Conservation (phyloP, 2,888 invertebrate genomes). For the Embidobia sp. region DNA sequence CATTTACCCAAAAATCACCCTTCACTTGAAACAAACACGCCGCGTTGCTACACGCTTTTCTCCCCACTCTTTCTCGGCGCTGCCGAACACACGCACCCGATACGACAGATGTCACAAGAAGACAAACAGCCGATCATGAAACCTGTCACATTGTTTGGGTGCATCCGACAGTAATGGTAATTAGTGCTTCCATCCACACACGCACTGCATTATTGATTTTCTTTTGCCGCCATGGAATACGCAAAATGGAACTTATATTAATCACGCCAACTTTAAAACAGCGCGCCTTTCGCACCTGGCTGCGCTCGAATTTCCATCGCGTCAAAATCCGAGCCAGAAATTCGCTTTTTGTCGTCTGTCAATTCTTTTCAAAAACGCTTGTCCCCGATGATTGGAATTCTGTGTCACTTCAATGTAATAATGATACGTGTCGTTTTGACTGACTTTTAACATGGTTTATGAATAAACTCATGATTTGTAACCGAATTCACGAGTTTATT, state of each 20-base stretch:
- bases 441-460: too few relatives aligned
- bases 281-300: too few relatives aligned
- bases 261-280: slow-evolving; percentile 21
- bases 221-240: slow-evolving; percentile 35
- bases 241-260: slow-evolving; percentile 23
- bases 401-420: too few relatives aligned
- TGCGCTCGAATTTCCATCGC: not conserved
- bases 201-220: slow-evolving; percentile 56
- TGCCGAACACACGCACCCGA: slow-evolving; percentile 63
- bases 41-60: slow-evolving; percentile 39
- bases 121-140: slow-evolving; percentile 70
- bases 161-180: slow-evolving; percentile 63
- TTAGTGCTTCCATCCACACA: slow-evolving; percentile 48
- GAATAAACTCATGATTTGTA: too few relatives aligned
- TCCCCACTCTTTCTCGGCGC: slow-evolving; percentile 43
- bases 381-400: too few relatives aligned
- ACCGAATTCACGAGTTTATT: too few relatives aligned
- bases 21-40: slow-evolving; percentile 49
- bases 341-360: too few relatives aligned
- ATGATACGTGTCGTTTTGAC: too few relatives aligned
- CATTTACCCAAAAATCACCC: slow-evolving; percentile 69
- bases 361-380: too few relatives aligned
- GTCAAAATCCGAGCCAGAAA: too few relatives aligned
- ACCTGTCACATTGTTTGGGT: slow-evolving; percentile 61
- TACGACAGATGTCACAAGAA: slow-evolving; percentile 75